These are phyloP conservation scores for Plotosus lineatus DNA, from an alignment of 2,113 vertebrate species.

Conservation along the genomic window DNA sequence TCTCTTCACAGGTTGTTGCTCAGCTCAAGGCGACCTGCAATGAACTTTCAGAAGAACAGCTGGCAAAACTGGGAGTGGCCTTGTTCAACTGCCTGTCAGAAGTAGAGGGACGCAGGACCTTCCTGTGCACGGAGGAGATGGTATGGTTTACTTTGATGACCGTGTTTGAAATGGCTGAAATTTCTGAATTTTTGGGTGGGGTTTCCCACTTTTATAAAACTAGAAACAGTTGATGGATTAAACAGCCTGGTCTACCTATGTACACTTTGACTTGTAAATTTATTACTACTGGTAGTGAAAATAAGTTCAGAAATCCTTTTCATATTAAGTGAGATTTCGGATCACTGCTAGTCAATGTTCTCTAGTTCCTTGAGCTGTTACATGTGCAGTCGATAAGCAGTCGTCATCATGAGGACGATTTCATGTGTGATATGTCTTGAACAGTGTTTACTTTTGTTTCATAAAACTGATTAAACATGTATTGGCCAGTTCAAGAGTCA, in stretches of 20 bases:
- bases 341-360: neutral
- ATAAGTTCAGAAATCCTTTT: neutral
- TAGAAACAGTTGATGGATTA: neutral
- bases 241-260: neutral
- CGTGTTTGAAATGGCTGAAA: neutral
- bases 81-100: slow-evolving; percentile 77
- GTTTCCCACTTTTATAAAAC: neutral
- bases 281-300: neutral
- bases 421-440: too few species aligned
- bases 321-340: neutral
- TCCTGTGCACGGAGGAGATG: slow-evolving; percentile 64
- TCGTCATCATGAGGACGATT: neutral
- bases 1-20: slow-evolving; percentile 65
- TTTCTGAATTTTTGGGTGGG: neutral
- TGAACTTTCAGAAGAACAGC: slow-evolving; percentile 73
- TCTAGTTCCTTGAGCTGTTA: neutral
- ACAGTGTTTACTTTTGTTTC: neutral
- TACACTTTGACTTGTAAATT: neutral
- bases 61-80: slow-evolving; percentile 73
- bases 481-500: neutral
- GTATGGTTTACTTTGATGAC: neutral
- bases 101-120: slow-evolving; percentile 65
- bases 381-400: neutral
- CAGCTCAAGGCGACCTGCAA: slow-evolving; percentile 67
- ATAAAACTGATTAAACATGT: neutral